Base-by-base conservation (phyloP, 1,140 invertebrate genomes). In the Cataglyphis hispanica region DNA sequence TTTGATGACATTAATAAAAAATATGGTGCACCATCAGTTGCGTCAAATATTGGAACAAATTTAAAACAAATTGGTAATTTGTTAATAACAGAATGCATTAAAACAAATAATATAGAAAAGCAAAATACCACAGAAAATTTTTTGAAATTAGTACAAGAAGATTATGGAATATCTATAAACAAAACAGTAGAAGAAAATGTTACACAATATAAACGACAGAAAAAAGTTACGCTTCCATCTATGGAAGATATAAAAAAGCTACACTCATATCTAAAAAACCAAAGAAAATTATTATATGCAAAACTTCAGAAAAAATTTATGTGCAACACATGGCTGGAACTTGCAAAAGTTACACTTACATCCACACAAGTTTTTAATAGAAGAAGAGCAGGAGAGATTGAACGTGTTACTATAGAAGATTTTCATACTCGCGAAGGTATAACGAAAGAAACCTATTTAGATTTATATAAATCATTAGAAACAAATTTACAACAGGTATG, bases 301-400 rank as follows among this genome's bases (percentile, higher is more conserved):
- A n/a, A 72, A 3, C 46, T 72, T 46, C 2, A 72, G 16, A 53
- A 72, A n/a, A 56, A 34, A 56, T 72, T 72, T n/a, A 53, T 6
- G 3, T 72, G 34, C 27, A n/a, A 34, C 53, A 34, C 10, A 34
- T 53, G 69, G 69, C 27, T n/a, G 8, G 27, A 56, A 0, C 69
- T 72, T 34, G 69, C 69, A 72, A 72, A 72, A 72, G 46, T 56
- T 34, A 72, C 46, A 53, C 46, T 72, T 72, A 72, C 69, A 3
- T 72, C 69, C 0, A 72, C 19, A 22, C 46, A 10, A n/a, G n/a
- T n/a, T n/a, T n/a, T n/a, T n/a, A n/a, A n/a, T n/a, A n/a, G n/a
- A n/a, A n/a, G n/a, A n/a, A 53, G 19, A 72, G 69, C 69, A n/a
- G 46, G 27, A 72, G 69, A 72, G 34, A 53, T 72, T 22, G 27